Evolutionary conservation across 2,888 invertebrate genomes (phyloP).

Genomic region (Acrobasis repandana): DNA sequence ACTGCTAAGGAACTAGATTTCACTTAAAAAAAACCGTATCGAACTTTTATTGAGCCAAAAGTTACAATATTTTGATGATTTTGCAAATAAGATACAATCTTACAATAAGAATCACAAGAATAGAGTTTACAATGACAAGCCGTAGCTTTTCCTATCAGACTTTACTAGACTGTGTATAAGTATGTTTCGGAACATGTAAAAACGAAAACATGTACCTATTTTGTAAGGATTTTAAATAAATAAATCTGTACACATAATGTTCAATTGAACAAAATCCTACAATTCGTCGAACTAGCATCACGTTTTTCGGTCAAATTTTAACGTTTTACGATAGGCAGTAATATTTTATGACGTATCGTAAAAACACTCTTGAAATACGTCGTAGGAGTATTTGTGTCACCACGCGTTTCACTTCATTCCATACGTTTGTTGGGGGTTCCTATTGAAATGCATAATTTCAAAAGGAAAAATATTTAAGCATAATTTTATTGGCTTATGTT

Average conservation of each 20-base stretch:
- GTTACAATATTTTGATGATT: too few species aligned
- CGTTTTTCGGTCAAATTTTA: conserved; percentile 54
- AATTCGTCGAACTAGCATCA: conserved; percentile 36
- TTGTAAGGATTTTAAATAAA: not conserved
- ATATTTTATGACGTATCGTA: conserved; percentile 67
- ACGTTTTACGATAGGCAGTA: conserved; percentile 61
- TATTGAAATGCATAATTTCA: not conserved
- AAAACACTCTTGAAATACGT: conserved; percentile 63
- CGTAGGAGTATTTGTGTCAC: conserved; percentile 58
- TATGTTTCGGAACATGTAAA: too few species aligned
- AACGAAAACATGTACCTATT: too few species aligned
- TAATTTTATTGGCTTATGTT: conserved; percentile 6
- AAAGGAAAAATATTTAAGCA: not conserved
- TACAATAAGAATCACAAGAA: too few species aligned
- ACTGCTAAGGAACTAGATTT: too few species aligned
- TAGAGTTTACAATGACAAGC: too few species aligned
- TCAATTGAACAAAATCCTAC: conserved; percentile 27
- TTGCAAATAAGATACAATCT: too few species aligned
- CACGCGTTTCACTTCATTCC: conserved; percentile 51
- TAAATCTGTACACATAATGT: not conserved
- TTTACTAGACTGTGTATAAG: too few species aligned
- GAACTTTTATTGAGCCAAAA: too few species aligned
- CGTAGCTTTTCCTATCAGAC: too few species aligned
- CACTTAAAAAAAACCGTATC: too few species aligned
- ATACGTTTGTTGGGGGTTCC: conserved; percentile 29